Base-by-base conservation (phyloP, 2,888 invertebrate species). In the Lypha dubia region DNA sequence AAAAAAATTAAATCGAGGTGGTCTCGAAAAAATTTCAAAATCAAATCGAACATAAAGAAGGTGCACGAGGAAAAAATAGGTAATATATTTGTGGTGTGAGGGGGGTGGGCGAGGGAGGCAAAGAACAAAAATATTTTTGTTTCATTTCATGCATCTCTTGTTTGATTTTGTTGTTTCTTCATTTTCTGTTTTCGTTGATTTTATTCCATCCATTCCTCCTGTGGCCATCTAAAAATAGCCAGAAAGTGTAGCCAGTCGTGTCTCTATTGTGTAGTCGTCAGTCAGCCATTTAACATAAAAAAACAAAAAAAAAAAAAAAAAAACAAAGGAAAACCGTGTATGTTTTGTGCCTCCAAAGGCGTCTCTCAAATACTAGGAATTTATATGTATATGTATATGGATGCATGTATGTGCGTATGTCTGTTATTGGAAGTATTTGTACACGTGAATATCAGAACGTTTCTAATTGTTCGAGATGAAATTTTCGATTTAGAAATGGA, bases 141-240 rank as follows among this genome's bases (percentile, higher is more conserved):
- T 71, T 70, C 44, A 44, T 22, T 46, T 56, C 28, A n/a, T 22
- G 44, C 11, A 32, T 53, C 53, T 20, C 28, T 53, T 53, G 73
- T n/a, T 62, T 38, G 2, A 73, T 70, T 28, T 49, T 51, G 60
- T 28, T 24, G 9, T 38, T 38, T 38, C 38, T 38, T 44, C 17
- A 24, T 13, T 60, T 6, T 56, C 13, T 63, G 60, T 74, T 74
- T 74, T n/a, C n/a, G 24, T 60, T 60, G 38, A 35, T 41, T 51
- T 53, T 68, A 1, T 71, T 28, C 41, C 62, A 76, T 49, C 22
- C 63, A 24, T 65, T 62, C 35, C 83, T 73, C 53, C 79, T 62
- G 74, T 74, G 73, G 74, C 41, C 79, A 65, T 75, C 79, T 79
- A 83, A 70, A 83, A 79, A 79, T 83, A 83, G 74, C 58, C 53